Conservation (phyloP, 2,113 vertebrate genomes). For the Aix galericulata region DNA sequence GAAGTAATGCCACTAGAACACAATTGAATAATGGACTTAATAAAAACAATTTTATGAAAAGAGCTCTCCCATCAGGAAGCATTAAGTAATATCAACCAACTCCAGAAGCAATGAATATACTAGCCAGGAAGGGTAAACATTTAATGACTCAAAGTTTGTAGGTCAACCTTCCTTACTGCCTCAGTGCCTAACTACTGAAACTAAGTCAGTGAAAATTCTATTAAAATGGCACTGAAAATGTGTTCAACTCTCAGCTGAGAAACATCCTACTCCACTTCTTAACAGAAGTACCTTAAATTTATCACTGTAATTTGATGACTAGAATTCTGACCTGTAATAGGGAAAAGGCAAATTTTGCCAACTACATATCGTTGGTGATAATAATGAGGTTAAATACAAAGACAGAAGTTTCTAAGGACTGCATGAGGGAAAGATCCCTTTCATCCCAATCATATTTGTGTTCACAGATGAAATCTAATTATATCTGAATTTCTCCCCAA, state of each 20-base stretch:
- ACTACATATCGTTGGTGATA: background rate
- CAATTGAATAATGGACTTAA: conserved; percentile 47
- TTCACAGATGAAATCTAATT: conserved; percentile 5
- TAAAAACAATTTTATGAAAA: conserved; percentile 48
- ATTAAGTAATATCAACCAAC: conserved; percentile 34
- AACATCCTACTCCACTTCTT: background rate
- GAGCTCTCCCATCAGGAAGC: conserved; percentile 17
- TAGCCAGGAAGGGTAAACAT: conserved; percentile 26
- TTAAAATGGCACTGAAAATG: background rate
- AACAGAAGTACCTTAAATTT: conserved; percentile 31
- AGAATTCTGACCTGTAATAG: background rate
- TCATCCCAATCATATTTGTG: background rate
- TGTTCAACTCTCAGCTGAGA: conserved; percentile 11
- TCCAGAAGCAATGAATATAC: conserved; percentile 6
- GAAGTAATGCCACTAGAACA: conserved; percentile 1
- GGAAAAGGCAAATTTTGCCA: conserved; percentile 4
- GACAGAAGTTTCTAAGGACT: background rate
- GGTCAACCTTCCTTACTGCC: conserved; percentile 34
- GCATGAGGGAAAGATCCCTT: background rate
- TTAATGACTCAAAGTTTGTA: conserved; percentile 55
- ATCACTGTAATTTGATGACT: conserved; percentile 3
- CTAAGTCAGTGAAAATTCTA: background rate
- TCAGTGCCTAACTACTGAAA: conserved; percentile 22
- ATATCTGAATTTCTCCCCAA: background rate
- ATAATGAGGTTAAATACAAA: background rate